Conservation (phyloP, 2,888 invertebrate species). For the Stegophylla sp. region DNA sequence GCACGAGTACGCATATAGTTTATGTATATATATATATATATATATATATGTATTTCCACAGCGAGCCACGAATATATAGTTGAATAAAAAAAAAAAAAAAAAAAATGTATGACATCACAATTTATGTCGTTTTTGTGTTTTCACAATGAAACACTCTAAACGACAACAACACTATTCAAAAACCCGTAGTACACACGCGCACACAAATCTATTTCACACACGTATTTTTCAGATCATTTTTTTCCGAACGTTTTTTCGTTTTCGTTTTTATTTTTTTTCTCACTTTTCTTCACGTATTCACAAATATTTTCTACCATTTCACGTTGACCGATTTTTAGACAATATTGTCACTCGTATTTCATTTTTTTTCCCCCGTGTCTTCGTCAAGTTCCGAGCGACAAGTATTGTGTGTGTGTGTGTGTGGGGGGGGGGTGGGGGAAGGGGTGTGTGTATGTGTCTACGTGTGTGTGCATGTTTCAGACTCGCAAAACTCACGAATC, state of each 20-base stretch:
- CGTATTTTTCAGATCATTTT: neutral
- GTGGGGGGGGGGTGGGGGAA: no score
- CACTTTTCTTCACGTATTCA: neutral
- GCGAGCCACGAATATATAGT: conserved; percentile 8
- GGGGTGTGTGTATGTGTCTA: neutral
- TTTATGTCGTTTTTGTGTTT: conserved; percentile 47
- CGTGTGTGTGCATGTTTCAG: neutral
- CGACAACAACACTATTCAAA: conserved; percentile 50
- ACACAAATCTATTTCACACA: conserved; percentile 47
- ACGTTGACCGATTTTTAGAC: neutral
- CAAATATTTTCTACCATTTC: conserved; percentile 1
- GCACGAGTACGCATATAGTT: neutral
- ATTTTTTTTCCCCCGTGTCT: neutral
- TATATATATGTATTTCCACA: neutral
- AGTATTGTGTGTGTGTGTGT: neutral
- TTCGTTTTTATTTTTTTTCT: no score
- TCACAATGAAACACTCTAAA: conserved; percentile 51
- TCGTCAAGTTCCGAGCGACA: neutral
- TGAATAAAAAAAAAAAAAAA: conserved; percentile 19
- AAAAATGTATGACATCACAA: conserved; percentile 53
- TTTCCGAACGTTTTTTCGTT: neutral
- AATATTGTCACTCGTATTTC: neutral
- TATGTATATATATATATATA: neutral
- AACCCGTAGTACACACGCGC: no score
- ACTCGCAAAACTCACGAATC: neutral